Evolutionary conservation across 2,113 vertebrate genomes (phyloP), one percentile per base, ranked within the genome.

Genomic region (Lepidothrix coronata): DNA sequence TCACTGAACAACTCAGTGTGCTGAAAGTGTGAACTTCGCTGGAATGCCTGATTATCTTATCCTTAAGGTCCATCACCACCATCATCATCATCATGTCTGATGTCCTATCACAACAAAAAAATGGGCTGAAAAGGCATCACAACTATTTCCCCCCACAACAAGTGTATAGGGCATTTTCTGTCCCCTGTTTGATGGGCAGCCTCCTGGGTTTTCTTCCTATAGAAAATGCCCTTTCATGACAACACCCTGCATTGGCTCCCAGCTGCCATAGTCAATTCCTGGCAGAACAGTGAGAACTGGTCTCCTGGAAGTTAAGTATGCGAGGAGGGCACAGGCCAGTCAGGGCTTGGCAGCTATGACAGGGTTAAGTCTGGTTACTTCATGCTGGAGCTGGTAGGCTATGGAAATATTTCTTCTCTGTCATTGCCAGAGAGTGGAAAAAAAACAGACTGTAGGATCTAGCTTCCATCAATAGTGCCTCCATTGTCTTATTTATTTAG

Each of bases 241-340:
- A 46, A 10, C 23, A 21, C 23, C 5, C 8, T 67, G 30, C 27
- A 8, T 85, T 85, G 78, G 28, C 59, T 93, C n/a, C 51, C 1
- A 7, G 57, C 57, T 66, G 51, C 55, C 5, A 4, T 51, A 48
- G 12, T 88, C 79, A 67, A 5, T 84, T 96, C 72, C 27, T 96
- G 95, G 88, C 91, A 92, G 92, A 94, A 91, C 79, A 96, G 43
- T 77, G 72, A 91, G 85, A 74, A 77, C 94, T 84, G 67, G 14
- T 93, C 49, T 91, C 59, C 46, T 88, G 61, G 25, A 86, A 74
- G 15, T 88, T 24, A 61, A 88, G 46, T 48, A 51, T 86, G 66
- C 77, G 59, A 92, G 48, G 30, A 88, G 87, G 43, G 49, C 71
- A 66, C 49, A 76, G 85, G 41, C 28, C 77, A 49, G 46, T 57